phyloP scores from a whole-genome alignment of 2,797 vertebrate species.

The Thripadectes ignobilis region DNA sequence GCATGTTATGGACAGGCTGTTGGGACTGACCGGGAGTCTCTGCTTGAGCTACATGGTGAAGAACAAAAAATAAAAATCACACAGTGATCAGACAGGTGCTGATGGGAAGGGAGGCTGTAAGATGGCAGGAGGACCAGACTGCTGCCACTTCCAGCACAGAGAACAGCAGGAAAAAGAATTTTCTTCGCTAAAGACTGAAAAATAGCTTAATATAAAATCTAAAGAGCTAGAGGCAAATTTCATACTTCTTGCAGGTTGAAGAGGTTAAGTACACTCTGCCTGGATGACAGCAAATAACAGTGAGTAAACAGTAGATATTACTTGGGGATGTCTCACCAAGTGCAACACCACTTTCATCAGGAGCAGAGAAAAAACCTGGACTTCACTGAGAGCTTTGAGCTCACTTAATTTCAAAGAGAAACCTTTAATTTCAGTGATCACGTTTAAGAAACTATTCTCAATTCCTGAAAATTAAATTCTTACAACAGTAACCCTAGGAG shows the following conservation, averaged over 20 bases:
- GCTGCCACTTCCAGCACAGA: background rate
- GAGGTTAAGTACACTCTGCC: background rate
- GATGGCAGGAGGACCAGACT: background rate
- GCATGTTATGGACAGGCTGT: background rate
- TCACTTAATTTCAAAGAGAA: background rate
- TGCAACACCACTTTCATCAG: background rate
- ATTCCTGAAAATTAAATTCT: background rate
- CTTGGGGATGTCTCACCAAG: background rate
- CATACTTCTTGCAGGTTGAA: conserved; percentile 41
- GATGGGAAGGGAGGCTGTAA: background rate
- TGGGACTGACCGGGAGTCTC: background rate
- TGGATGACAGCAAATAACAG: conserved; percentile 31
- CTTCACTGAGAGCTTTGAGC: background rate
- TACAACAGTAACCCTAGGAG: background rate
- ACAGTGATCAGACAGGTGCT: background rate
- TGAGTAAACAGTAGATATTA: conserved; percentile 23
- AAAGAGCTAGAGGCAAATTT: conserved; percentile 62
- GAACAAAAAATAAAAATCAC: conserved; percentile 14
- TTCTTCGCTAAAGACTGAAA: conserved; percentile 61
- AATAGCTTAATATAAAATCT: conserved; percentile 68
- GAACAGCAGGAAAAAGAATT: conserved; percentile 37
- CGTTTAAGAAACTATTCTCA: background rate
- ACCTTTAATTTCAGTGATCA: background rate
- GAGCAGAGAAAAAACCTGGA: background rate
- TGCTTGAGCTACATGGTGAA: background rate